Conservation (phyloP, 2,888 invertebrate genomes). For the Strigamia crassipes region DNA sequence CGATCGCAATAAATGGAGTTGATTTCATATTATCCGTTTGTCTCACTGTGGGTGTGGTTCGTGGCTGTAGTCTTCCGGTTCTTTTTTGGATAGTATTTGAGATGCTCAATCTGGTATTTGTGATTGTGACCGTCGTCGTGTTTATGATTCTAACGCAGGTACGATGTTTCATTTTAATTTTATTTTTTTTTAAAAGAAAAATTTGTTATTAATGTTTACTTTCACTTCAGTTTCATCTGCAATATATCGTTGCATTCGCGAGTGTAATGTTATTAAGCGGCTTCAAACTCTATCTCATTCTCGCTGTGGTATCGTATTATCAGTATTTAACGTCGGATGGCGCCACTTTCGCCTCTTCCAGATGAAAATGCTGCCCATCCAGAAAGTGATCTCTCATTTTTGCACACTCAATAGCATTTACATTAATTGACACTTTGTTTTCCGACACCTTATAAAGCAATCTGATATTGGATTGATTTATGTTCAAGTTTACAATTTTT, state of each 20-base stretch:
- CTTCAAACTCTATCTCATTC: constrained; percentile 44
- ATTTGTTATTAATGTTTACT: background rate
- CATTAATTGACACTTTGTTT: constrained; percentile 4
- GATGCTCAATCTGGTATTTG: constrained; percentile 45
- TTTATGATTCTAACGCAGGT: constrained; percentile 45
- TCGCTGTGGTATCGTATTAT: constrained; percentile 45
- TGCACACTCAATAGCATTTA: background rate
- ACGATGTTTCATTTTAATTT: background rate
- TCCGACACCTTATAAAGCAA: background rate
- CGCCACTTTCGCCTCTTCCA: constrained; percentile 26
- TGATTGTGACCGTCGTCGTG: constrained; percentile 37
- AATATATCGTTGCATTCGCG: constrained; percentile 43
- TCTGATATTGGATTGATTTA: background rate
- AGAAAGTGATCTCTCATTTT: background rate
- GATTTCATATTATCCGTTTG: constrained; percentile 29
- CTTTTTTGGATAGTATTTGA: constrained; percentile 44
- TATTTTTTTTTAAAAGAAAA: too few relatives aligned
- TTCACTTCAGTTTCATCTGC: constrained; percentile 39
- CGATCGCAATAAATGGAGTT: constrained; percentile 42
- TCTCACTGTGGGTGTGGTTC: constrained; percentile 36
- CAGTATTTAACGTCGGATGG: constrained; percentile 36
- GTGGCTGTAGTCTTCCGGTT: constrained; percentile 37
- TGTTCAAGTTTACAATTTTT: background rate
- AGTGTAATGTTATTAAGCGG: constrained; percentile 25
- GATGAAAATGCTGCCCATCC: constrained; percentile 19